These are phyloP conservation scores for Phaetusa simplex DNA, from an alignment of 2,113 vertebrate species.

Conservation along the genomic window DNA sequence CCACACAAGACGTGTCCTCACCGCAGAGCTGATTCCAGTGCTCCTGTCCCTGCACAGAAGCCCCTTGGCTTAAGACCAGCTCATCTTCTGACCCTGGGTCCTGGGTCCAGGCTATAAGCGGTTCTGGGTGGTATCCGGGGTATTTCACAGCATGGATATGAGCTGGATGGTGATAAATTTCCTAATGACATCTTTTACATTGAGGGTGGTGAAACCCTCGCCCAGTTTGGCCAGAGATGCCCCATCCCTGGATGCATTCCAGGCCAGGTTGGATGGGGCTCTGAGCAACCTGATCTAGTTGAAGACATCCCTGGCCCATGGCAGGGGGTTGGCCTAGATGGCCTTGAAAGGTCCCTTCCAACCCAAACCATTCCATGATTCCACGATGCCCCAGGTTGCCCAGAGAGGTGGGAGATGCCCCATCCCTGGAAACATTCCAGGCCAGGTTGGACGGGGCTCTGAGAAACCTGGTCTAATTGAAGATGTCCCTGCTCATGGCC, in stretches of 20 bases:
- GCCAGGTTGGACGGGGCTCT: neutral
- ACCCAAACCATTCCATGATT: neutral
- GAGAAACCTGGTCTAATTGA: fast-evolving
- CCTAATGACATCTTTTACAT: fast-evolving
- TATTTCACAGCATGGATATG: fast-evolving
- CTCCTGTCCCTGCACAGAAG: neutral
- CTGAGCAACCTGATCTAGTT: fast-evolving
- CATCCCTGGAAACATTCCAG: neutral
- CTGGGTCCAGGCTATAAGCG: too few relatives aligned
- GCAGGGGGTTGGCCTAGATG: fast-evolving
- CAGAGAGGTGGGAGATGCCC: neutral
- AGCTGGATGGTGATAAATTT: neutral
- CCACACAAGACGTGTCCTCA: neutral
- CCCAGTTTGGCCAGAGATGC: neutral
- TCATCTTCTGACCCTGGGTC: neutral
- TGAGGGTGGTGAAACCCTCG: neutral
- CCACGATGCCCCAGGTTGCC: neutral
- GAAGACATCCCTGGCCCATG: fast-evolving
- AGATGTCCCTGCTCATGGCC: neutral
- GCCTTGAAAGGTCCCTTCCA: neutral
- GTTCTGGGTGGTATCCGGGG: too few relatives aligned
- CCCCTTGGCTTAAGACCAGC: fast-evolving
- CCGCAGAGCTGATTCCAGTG: neutral
- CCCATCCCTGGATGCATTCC: neutral
- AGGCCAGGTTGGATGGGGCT: neutral